These are phyloP conservation scores for Norana najaformis DNA, from an alignment of 2,888 invertebrate genomes.

Conservation along the genomic window DNA sequence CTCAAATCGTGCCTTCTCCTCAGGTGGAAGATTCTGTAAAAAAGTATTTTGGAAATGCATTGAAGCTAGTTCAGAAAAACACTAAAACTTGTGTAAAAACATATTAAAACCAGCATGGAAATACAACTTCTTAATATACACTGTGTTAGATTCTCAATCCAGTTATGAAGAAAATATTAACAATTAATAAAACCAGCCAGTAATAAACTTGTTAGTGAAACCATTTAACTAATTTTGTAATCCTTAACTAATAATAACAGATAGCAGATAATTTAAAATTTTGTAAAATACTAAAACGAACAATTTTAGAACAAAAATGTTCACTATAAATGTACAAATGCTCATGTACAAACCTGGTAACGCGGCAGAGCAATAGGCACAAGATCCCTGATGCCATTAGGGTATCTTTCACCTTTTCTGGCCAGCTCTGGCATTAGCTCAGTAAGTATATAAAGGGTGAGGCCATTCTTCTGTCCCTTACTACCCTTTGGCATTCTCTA, in stretches of 20 bases:
- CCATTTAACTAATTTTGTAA: not conserved
- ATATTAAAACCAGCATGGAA: too few species aligned
- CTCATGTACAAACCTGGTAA: constrained; percentile 7
- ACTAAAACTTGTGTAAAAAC: too few species aligned
- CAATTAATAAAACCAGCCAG: not conserved
- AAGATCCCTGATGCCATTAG: not conserved
- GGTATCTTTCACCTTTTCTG: constrained; percentile 19
- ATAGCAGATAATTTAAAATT: not conserved
- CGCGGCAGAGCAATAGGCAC: constrained; percentile 23
- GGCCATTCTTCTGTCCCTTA: constrained; percentile 15
- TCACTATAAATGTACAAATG: not conserved
- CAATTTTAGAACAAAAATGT: not conserved
- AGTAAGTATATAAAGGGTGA: constrained; percentile 4
- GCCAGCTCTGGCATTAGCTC: constrained; percentile 16
- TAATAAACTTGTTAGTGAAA: not conserved
- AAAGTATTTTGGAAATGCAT: not conserved
- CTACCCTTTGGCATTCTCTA: constrained; percentile 24
- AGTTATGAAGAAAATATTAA: constrained; percentile 4
- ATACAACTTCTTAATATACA: not conserved
- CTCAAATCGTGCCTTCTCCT: constrained; percentile 21
- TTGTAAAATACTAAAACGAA: not conserved
- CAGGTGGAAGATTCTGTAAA: constrained; percentile 17
- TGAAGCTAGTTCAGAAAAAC: not conserved
- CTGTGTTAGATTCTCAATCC: constrained; percentile 3
- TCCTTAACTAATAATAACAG: not conserved